phyloP scores from a whole-genome alignment of 2,888 invertebrate genomes.

The Synanthedon andrenaeformis region DNA sequence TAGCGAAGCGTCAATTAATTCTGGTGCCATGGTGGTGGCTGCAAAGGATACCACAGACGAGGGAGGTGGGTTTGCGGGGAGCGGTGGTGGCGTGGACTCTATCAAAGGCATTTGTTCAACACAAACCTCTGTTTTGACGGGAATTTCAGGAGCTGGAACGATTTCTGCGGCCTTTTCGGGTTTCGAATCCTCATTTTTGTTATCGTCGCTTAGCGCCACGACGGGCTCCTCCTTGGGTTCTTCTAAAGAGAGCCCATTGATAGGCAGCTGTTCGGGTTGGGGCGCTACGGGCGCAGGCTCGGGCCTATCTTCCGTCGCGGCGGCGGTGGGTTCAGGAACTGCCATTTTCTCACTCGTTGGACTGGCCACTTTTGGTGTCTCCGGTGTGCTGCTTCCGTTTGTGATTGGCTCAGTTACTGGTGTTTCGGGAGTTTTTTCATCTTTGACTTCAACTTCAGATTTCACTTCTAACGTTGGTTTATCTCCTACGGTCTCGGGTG shows the following conservation, averaged over 20 bases:
- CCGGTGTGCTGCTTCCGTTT: slow-evolving; percentile 58
- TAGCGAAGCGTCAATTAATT: slow-evolving; percentile 54
- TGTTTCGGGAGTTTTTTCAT: slow-evolving; percentile 59
- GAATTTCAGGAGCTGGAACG: slow-evolving; percentile 51
- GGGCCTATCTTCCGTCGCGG: background rate
- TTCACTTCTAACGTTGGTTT: slow-evolving; percentile 41
- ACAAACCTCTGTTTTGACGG: slow-evolving; percentile 67
- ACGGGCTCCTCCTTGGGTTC: slow-evolving; percentile 36
- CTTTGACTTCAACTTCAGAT: slow-evolving; percentile 35
- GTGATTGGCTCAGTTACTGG: slow-evolving; percentile 63
- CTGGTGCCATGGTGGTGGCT: slow-evolving; percentile 75
- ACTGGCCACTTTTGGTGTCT: slow-evolving; percentile 39
- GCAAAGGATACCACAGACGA: slow-evolving; percentile 82
- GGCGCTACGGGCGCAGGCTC: slow-evolving; percentile 13
- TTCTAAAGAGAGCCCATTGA: slow-evolving; percentile 54
- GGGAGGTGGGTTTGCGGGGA: slow-evolving; percentile 80
- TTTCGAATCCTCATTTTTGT: slow-evolving; percentile 38
- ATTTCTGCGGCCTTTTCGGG: slow-evolving; percentile 37
- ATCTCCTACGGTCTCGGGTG: slow-evolving; percentile 36
- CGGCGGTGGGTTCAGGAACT: slow-evolving; percentile 7
- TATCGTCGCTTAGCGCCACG: slow-evolving; percentile 30
- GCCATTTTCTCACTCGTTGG: slow-evolving; percentile 10
- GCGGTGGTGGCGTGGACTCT: slow-evolving; percentile 77
- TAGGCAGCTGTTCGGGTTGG: slow-evolving; percentile 47
- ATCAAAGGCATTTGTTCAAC: slow-evolving; percentile 71